Percentiles rank a stretch among this genome's conserved stretches.
Conservation (phyloP, 2,113 vertebrate species). For the Ptyas mucosa region DNA sequence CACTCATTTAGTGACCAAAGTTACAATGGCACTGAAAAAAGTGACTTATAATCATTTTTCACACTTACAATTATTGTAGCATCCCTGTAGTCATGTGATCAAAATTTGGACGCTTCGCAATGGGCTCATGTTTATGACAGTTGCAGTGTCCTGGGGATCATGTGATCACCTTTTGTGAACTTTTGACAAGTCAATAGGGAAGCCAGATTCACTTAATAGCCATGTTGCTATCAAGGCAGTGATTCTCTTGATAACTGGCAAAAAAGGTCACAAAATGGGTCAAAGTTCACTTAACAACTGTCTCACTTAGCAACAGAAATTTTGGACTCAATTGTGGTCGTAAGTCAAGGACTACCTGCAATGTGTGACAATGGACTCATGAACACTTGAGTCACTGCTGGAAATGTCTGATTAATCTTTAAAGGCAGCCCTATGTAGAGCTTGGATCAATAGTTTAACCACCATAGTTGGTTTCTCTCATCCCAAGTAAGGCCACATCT, state of each 20-base stretch:
- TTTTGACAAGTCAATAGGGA: neutral
- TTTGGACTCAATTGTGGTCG: neutral
- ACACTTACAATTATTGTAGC: neutral
- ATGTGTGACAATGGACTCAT: neutral
- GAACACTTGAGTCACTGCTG: neutral
- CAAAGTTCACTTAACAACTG: neutral
- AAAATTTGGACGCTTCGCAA: neutral
- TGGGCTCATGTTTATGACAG: neutral
- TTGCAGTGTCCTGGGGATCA: neutral
- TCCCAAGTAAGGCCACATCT: neutral
- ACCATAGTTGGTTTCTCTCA: neutral
- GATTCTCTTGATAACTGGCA: neutral
- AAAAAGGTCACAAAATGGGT: neutral
- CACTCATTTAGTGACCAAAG: neutral
- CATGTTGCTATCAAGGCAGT: neutral
- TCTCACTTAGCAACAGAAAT: neutral
- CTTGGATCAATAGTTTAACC: neutral
- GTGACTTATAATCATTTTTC: neutral
- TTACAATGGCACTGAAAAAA: neutral
- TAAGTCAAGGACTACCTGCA: neutral
- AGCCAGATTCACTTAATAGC: neutral
- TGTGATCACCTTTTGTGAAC: neutral
- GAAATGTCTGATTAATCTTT: neutral
- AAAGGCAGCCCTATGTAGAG: neutral
- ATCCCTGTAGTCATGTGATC: too few species aligned